Base-by-base conservation (phyloP, 2,797 vertebrate genomes). In the Betta splendens region DNA sequence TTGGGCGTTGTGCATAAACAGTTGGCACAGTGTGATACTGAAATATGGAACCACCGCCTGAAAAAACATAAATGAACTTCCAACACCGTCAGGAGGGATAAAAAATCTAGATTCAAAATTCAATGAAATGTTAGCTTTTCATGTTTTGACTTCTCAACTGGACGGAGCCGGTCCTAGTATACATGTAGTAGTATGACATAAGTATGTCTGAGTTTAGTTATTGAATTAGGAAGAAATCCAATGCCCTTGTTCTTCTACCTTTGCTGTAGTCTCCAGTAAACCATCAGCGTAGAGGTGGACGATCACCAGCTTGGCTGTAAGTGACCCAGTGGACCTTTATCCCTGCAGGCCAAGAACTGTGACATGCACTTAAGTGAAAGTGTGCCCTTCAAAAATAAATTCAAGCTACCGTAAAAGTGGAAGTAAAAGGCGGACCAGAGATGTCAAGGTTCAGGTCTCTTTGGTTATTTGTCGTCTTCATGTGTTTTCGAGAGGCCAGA, bases 351-450 rank as follows among this genome's bases (percentile, higher is more conserved):
- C 11, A 50, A 20, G 38, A 67, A 57, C 63, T 39, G 64, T 59
- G 37, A 72, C 64, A 80, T 72, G 56, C 75, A 63, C 76, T 72
- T 65, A 66, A 53, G 60, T 35, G 48, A 61, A 58, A 80, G 63
- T 39, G 31, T 47, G 45, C 50, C 46, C 23, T 25, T 72, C 72
- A 75, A 75, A 79, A 77, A 75, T 69, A 75, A 43, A 66, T 39
- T 11, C 54, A 6, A 15, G 16, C 31, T 47, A 39, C 37, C 58
- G 69, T 68, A 65, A 79, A 81, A 69, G 73, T 63, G 66, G 31
- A 77, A 77, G 53, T 22, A 39, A 28, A 22, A 31, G 0, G 0
- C 20, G 51, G 1, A 10, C 38, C 38, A 46, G 7, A 33, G 32
- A 32, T 68, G 63, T 62, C 7, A 52, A 59, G n/a, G n/a, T 54